Evolutionary conservation across 2,113 vertebrate genomes (phyloP).

Genomic region (Ptyas mucosa): DNA sequence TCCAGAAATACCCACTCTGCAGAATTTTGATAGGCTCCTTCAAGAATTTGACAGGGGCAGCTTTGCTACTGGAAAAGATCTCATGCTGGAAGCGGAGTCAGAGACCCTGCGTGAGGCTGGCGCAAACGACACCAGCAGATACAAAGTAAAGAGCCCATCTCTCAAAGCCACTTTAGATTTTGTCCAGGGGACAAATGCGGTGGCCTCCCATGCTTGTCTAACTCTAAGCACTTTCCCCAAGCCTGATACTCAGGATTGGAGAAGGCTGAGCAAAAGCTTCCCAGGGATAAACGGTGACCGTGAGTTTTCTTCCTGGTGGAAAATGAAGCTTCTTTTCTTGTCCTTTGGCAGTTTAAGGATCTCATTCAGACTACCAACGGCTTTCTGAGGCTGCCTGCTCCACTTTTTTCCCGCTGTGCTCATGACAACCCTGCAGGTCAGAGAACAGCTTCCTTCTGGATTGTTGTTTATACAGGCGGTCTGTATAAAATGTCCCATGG

Average conservation of each 20-base stretch:
- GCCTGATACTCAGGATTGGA: neutral
- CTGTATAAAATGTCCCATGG: neutral
- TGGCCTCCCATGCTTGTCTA: neutral
- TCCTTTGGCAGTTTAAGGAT: constrained; percentile 76
- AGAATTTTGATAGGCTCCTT: constrained; percentile 80
- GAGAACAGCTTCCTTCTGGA: neutral
- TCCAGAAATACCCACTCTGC: constrained; percentile 77
- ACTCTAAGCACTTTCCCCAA: neutral
- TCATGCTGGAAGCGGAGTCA: constrained; percentile 48
- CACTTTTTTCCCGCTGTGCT: constrained; percentile 77
- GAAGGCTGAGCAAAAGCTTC: neutral
- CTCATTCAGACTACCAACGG: constrained; percentile 66
- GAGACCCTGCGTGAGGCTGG: constrained; percentile 14
- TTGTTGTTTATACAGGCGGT: neutral
- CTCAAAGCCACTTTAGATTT: neutral
- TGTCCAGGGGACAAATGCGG: neutral
- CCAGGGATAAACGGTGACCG: too few relatives aligned
- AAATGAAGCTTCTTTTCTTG: neutral
- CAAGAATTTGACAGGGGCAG: constrained; percentile 61
- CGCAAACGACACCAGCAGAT: constrained; percentile 60
- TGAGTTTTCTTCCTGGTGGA: neutral
- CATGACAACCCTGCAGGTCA: constrained; percentile 86
- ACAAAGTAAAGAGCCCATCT: constrained; percentile 64
- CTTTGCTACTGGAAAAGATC: constrained; percentile 54
- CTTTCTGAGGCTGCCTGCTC: constrained; percentile 77